A percentile compares a stretch with the other conserved stretches of the same genome.
phyloP scores from a whole-genome alignment of 1,140 invertebrate species.

The Drosophila sturtevanti region DNA sequence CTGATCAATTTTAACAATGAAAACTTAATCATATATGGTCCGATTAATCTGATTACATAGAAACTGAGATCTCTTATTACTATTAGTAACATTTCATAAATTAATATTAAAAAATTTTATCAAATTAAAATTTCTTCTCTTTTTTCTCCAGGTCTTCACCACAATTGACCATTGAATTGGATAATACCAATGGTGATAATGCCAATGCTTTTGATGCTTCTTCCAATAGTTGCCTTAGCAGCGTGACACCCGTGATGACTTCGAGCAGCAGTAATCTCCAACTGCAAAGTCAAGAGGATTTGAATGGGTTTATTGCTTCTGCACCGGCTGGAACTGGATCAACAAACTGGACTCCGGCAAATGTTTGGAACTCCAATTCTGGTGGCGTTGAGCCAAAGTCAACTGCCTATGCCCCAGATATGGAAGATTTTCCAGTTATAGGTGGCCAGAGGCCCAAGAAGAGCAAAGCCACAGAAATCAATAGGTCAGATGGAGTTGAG shows the following conservation, averaged over 20 bases:
- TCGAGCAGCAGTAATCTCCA: neutral
- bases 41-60: too few species aligned
- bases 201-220: neutral
- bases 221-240: neutral
- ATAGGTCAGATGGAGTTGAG: neutral
- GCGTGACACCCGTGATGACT: neutral
- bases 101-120: too few species aligned
- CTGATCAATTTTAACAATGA: too few species aligned
- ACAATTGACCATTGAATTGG: neutral
- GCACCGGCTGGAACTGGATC: neutral
- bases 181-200: neutral
- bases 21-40: too few species aligned
- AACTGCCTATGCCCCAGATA: neutral
- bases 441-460: slow-evolving; percentile 25
- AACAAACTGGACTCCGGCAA: neutral
- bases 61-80: too few species aligned
- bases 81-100: too few species aligned
- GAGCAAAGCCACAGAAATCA: neutral
- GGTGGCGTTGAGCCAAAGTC: neutral
- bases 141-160: neutral
- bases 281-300: neutral
- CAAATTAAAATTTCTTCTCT: too few species aligned
- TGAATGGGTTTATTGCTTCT: neutral
- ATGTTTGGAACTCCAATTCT: neutral
- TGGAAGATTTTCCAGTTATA: slow-evolving; percentile 35